Evolutionary conservation across 2,888 invertebrate genomes (phyloP).

Genomic region (Heteropelma amictum): DNA sequence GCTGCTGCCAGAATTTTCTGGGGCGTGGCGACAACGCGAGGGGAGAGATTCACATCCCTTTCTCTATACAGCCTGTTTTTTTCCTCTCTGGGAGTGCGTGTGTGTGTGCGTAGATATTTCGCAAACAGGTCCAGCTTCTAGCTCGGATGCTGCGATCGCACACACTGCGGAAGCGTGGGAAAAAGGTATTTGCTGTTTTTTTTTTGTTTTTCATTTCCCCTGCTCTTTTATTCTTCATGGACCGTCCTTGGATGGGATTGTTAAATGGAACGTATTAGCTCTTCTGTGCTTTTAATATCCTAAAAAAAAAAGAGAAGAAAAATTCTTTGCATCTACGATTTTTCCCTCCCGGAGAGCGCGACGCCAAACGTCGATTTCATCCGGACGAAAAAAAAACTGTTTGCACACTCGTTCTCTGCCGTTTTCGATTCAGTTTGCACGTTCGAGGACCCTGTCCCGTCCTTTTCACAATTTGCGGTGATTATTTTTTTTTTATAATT

Average conservation of each 20-base stretch:
- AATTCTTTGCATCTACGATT: no score
- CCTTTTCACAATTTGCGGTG: no score
- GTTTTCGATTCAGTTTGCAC: no score
- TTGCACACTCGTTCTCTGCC: no score
- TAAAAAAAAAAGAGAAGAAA: no score
- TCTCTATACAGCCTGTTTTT: slow-evolving; percentile 19
- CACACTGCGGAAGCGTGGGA: background rate
- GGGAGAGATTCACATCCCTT: slow-evolving; percentile 40
- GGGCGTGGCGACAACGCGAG: slow-evolving; percentile 48
- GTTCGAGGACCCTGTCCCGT: no score
- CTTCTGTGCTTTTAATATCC: no score
- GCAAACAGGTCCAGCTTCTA: slow-evolving; percentile 23
- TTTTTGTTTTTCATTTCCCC: slow-evolving; percentile 10
- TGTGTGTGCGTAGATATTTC: background rate
- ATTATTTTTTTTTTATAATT: background rate
- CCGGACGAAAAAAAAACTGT: no score
- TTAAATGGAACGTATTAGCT: no score
- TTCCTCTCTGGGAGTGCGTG: background rate
- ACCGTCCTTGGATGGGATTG: slow-evolving; percentile 4
- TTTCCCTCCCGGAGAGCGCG: no score
- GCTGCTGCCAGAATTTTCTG: slow-evolving; percentile 35
- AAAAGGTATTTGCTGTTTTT: no score
- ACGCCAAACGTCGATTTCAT: no score
- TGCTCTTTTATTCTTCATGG: slow-evolving; percentile 4
- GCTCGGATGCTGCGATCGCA: slow-evolving; percentile 1